These are phyloP conservation scores for Stegastes partitus DNA, from an alignment of 2,113 vertebrate species.

Conservation along the genomic window DNA sequence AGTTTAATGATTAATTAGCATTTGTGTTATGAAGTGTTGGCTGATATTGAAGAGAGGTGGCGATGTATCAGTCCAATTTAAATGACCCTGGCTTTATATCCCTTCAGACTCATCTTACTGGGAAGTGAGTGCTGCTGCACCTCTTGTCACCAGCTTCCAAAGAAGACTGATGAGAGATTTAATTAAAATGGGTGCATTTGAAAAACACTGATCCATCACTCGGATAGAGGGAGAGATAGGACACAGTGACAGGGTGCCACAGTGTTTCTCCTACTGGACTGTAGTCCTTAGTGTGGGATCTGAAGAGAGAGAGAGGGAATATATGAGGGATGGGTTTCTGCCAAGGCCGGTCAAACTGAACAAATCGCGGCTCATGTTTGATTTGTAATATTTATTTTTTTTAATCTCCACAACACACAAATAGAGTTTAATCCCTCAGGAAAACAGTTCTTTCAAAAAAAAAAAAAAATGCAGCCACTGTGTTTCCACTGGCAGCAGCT, in stretches of 20 bases:
- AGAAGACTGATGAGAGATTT: conserved; percentile 51
- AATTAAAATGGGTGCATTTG: conserved; percentile 57
- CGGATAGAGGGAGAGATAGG: conserved; percentile 18
- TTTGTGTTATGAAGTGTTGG: conserved; percentile 45
- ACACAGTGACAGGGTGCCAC: conserved; percentile 16
- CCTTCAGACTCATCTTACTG: conserved; percentile 2
- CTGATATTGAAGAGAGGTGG: conserved; percentile 24
- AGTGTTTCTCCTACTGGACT: conserved; percentile 4
- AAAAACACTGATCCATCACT: conserved; percentile 49
- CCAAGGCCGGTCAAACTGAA: conserved; percentile 29
- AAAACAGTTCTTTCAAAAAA: conserved; percentile 45
- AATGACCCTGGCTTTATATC: conserved; percentile 43
- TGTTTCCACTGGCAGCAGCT: conserved; percentile 52
- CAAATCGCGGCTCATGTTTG: conserved; percentile 60
- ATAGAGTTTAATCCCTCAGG: conserved; percentile 59
- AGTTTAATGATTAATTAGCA: conserved; percentile 58
- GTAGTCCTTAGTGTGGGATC: not conserved
- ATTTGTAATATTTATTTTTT: conserved; percentile 63
- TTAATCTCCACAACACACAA: conserved; percentile 54
- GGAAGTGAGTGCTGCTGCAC: conserved; percentile 10
- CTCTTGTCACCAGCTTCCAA: conserved; percentile 23
- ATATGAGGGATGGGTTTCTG: not conserved
- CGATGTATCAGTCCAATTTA: conserved; percentile 20
- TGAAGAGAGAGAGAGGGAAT: conserved; percentile 8
- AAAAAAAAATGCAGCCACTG: conserved; percentile 21